phyloP scores from a whole-genome alignment of 1,140 invertebrate genomes.

The Gonatopus flavifemur region DNA sequence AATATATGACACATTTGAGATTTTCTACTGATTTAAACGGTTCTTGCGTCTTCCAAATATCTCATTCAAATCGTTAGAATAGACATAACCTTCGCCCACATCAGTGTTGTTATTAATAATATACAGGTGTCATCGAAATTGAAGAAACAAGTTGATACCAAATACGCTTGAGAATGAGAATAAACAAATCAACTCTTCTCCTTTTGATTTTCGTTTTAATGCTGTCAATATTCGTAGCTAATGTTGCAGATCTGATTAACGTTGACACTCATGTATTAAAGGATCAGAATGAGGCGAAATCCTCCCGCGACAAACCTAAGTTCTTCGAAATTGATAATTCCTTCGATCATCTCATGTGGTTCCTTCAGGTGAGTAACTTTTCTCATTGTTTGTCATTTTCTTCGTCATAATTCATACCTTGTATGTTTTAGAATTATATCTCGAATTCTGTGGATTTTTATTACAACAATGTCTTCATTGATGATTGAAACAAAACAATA shows the following conservation, averaged over 20 bases:
- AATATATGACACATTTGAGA: no score
- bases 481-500: no score
- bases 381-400: neutral
- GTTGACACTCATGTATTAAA: constrained; percentile 44
- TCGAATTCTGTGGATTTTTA: no score
- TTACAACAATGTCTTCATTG: no score
- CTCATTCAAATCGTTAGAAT: no score
- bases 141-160: no score
- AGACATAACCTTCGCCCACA: no score
- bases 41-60: no score
- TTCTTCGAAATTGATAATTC: constrained; percentile 61
- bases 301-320: constrained; percentile 28
- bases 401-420: neutral
- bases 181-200: constrained; percentile 54
- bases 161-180: constrained; percentile 51
- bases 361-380: constrained; percentile 68
- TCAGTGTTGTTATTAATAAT: no score
- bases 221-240: constrained; percentile 61
- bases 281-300: constrained; percentile 16
- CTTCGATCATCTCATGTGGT: constrained; percentile 69
- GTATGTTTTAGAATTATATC: no score
- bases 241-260: constrained; percentile 60
- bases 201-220: constrained; percentile 58
- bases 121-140: no score
- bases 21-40: no score